These are phyloP conservation scores for Bombylius major DNA, from an alignment of 2,888 invertebrate genomes.

Conservation along the genomic window DNA sequence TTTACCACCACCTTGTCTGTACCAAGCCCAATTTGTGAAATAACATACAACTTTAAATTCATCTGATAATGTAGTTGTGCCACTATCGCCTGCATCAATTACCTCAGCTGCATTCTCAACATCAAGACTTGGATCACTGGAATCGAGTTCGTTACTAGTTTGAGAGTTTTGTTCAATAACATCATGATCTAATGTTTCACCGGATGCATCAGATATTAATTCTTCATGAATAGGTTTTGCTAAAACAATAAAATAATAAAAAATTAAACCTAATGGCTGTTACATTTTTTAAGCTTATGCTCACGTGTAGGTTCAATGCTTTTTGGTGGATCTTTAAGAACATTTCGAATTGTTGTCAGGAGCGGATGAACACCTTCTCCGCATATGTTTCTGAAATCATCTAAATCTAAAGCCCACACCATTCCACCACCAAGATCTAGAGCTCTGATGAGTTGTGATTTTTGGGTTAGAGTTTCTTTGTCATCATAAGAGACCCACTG, in stretches of 20 bases:
- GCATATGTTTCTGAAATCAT: conserved; percentile 71
- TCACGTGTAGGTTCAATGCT: background rate
- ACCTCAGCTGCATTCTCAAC: conserved; percentile 22
- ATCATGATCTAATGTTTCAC: background rate
- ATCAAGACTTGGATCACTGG: conserved; percentile 19
- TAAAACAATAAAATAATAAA: background rate
- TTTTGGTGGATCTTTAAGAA: conserved; percentile 2
- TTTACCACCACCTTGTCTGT: conserved; percentile 70
- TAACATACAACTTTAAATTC: conserved; percentile 76
- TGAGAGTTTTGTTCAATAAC: conserved; percentile 8
- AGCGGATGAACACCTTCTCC: conserved; percentile 71
- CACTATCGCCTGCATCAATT: background rate
- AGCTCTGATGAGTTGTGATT: conserved; percentile 64
- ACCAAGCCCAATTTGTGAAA: conserved; percentile 93
- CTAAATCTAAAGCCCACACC: conserved; percentile 84
- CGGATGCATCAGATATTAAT: background rate
- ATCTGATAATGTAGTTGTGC: conserved; percentile 11
- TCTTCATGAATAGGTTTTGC: background rate
- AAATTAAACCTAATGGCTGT: too few relatives aligned
- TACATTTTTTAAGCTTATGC: background rate
- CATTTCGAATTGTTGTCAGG: conserved; percentile 54
- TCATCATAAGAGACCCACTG: conserved; percentile 92
- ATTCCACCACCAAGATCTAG: conserved; percentile 75
- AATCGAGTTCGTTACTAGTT: conserved; percentile 16
- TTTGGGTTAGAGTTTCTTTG: conserved; percentile 59